Conservation (phyloP, 1,140 invertebrate species). For the Drosophila persimilis region DNA sequence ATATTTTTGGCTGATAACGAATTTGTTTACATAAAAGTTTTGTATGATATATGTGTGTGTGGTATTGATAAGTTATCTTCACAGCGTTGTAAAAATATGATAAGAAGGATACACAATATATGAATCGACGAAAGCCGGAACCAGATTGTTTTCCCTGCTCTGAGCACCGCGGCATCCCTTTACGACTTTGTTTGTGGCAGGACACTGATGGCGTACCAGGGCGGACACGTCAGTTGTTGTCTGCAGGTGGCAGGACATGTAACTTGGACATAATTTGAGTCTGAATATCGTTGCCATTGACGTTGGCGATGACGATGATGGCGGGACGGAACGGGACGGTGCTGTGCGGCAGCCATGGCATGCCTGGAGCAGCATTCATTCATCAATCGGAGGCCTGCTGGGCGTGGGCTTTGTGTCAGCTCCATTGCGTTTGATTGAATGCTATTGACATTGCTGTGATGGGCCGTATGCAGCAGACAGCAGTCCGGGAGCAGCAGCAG, state of each 20-base stretch:
- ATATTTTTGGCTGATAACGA: no score
- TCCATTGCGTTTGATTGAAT: conserved; percentile 64
- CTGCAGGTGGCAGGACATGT: conserved; percentile 59
- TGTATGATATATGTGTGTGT: no score
- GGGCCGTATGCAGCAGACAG: conserved; percentile 22
- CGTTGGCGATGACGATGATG: conserved; percentile 6
- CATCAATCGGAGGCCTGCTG: conserved; percentile 46
- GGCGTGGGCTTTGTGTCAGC: conserved; percentile 43
- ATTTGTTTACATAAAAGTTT: no score
- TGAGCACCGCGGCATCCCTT: conserved; percentile 19
- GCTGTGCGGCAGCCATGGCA: no score
- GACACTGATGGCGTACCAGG: neutral
- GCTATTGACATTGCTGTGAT: conserved; percentile 53
- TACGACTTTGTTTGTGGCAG: conserved; percentile 14
- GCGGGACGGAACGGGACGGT: no score
- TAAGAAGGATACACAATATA: no score
- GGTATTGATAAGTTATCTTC: no score
- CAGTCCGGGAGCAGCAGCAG: neutral
- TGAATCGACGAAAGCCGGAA: no score
- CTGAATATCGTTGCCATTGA: conserved; percentile 16
- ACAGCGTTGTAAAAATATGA: no score
- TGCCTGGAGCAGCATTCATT: conserved; percentile 25
- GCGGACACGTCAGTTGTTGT: conserved; percentile 32
- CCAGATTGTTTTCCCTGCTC: neutral
- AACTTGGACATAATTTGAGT: conserved; percentile 43